Conservation (phyloP, 1,140 invertebrate species). For the Xylocopa sonorina region DNA sequence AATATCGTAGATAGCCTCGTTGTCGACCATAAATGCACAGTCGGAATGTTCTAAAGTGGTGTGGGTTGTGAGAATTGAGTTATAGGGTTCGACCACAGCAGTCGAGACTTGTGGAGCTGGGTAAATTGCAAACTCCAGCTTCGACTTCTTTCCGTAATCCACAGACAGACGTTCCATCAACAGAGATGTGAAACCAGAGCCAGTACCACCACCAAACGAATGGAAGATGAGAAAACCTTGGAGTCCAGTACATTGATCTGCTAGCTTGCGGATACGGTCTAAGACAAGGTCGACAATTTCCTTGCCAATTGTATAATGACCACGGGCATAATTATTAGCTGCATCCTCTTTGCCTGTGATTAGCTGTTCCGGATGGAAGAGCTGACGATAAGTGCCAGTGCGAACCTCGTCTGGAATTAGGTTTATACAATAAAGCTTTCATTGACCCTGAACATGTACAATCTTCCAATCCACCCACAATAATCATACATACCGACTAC, state of each 20-base stretch:
- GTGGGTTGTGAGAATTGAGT: constrained; percentile 78
- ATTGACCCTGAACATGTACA: not conserved
- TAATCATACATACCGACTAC: constrained; percentile 55
- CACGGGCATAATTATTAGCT: constrained; percentile 86
- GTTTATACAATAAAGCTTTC: constrained; percentile 78
- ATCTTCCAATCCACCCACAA: not conserved
- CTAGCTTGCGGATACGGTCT: constrained; percentile 56
- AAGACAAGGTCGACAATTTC: constrained; percentile 56
- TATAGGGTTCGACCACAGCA: constrained; percentile 58
- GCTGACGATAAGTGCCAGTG: constrained; percentile 83
- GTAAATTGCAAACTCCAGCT: constrained; percentile 67
- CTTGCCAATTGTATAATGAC: constrained; percentile 60
- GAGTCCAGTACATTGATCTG: constrained; percentile 58
- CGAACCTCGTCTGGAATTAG: constrained; percentile 62
- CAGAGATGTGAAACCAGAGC: constrained; percentile 55
- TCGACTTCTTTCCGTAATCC: constrained; percentile 78
- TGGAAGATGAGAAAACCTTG: constrained; percentile 78
- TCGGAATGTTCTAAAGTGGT: constrained; percentile 87
- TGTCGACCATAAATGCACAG: constrained; percentile 87
- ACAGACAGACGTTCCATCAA: constrained; percentile 60
- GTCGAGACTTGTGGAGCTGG: constrained; percentile 58
- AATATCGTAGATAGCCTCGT: constrained; percentile 92
- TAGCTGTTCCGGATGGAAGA: constrained; percentile 85
- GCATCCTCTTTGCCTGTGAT: constrained; percentile 86
- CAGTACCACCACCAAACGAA: constrained; percentile 82